Base-by-base conservation (phyloP, 2,113 vertebrate genomes). In the Nerophis ophidion region DNA sequence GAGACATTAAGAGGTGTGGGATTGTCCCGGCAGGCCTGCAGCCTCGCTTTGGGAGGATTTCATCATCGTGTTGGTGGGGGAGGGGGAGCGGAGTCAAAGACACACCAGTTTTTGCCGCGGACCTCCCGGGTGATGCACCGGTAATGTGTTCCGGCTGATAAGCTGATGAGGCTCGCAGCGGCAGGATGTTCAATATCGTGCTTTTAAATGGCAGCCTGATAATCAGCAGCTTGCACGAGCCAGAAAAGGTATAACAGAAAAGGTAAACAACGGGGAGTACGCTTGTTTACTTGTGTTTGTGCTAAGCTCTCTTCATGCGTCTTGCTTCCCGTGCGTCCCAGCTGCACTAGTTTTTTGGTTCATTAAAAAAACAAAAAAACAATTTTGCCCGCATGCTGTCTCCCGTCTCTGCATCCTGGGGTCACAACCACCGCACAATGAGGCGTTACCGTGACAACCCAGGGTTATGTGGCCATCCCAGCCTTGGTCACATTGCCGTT, bases 1-100 rank as follows among this genome's bases (percentile, higher is more conserved):
- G 57, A 69, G 60, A 75, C 66, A 77, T 76, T 73, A 72, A 76
- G 67, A 67, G 61, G 72, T 57, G 13, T 61, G 72, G 19, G 16
- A n/a, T 36, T 1, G 52, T 40, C 35, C 9, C 34, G 35, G 35
- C 12, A 17, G 51, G 15, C 1, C 4, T n/a, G 36, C 33, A 8
- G 15, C 8, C 34, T 55, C 35, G 38, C 52, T 55, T 55, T 8
- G 38, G 38, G 12, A 36, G 51, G 52, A 55, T 38, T 55, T 40
- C 15, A 15, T 16, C 9, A 38, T 36, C 38, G 16, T 55, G 10
- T 44, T 40, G 8, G 8, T 1, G 38, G 6, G 38, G 38, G 38
- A 11, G 10, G 10, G 40, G 7, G 8, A 14, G 35, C 14, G 38
- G 14, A 3, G 17, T 33, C 12, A 19, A 33, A 33, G 5, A 38